Evolutionary conservation across 2,113 vertebrate species (phyloP).

Genomic region (Catharus minimus): DNA sequence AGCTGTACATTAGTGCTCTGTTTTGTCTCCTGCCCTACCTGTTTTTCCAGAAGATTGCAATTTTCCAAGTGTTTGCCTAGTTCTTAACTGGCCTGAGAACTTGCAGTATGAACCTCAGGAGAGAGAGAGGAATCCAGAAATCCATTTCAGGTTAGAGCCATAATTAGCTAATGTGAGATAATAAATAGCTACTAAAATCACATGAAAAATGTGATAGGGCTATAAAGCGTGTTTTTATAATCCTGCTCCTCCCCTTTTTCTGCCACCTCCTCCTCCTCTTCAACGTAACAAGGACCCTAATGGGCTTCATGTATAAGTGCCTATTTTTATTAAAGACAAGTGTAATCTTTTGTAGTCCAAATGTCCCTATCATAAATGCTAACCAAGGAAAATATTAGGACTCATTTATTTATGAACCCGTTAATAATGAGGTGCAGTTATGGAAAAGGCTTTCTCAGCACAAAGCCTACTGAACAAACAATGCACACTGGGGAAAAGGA

Average conservation of each 20-base stretch:
- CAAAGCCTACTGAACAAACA: slow-evolving; percentile 86
- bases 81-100: not conserved
- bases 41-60: not conserved
- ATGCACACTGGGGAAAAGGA: slow-evolving; percentile 80
- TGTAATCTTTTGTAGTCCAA: slow-evolving; percentile 85
- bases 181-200: slow-evolving; percentile 45
- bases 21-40: not conserved
- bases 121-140: not conserved
- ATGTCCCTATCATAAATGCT: slow-evolving; percentile 87
- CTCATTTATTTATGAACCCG: slow-evolving; percentile 91
- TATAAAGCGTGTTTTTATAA: slow-evolving; percentile 31
- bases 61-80: not conserved
- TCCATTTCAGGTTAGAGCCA: not conserved
- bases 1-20: rapidly evolving
- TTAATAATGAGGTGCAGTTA: slow-evolving; percentile 90
- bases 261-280: slow-evolving; percentile 45
- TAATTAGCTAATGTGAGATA: slow-evolving; percentile 54
- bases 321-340: slow-evolving; percentile 92
- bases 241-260: slow-evolving; percentile 65
- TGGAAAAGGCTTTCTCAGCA: slow-evolving; percentile 87
- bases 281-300: slow-evolving; percentile 78
- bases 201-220: slow-evolving; percentile 8
- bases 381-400: slow-evolving; percentile 88
- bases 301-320: slow-evolving; percentile 87
- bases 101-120: not conserved